These are phyloP conservation scores for Astreopora myriophthalma DNA, from an alignment of 64 coral and sea anemone species.

Conservation along the genomic window DNA sequence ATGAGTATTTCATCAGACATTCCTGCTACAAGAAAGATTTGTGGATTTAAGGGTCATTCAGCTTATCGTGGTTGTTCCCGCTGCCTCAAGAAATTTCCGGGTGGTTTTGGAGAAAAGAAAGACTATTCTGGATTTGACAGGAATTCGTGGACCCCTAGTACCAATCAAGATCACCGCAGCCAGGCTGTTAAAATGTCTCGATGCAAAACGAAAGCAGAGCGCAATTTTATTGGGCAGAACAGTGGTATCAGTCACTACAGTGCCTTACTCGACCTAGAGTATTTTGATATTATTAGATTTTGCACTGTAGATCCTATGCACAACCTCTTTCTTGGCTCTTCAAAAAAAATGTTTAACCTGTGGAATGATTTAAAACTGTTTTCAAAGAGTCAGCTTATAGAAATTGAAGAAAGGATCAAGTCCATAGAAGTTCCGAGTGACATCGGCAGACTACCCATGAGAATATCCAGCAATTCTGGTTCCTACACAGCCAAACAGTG, in stretches of 20 bases:
- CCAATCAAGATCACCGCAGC: background rate
- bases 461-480: slow-evolving; percentile 7
- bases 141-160: background rate
- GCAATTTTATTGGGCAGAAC: background rate
- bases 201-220: background rate
- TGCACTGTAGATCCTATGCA: background rate
- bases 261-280: slow-evolving; percentile 49
- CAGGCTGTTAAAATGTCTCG: background rate
- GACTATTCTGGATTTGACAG: slow-evolving; percentile 58
- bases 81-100: slow-evolving; percentile 66
- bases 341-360: slow-evolving; percentile 7
- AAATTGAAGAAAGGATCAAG: slow-evolving; percentile 22
- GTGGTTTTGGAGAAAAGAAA: slow-evolving; percentile 62
- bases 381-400: slow-evolving; percentile 14
- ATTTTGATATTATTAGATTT: slow-evolving; percentile 28
- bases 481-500: slow-evolving; percentile 38
- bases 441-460: slow-evolving; percentile 12
- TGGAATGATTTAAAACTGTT: slow-evolving; percentile 20
- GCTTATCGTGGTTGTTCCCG: slow-evolving; percentile 50
- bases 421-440: background rate
- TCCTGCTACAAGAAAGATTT: slow-evolving; percentile 68
- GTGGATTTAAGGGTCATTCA: slow-evolving; percentile 60
- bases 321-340: too few relatives aligned
- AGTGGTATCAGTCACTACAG: slow-evolving; percentile 24
- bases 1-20: slow-evolving; percentile 60